A percentile compares a stretch with the other conserved stretches of the same genome.
Evolutionary conservation across 2,113 vertebrate species (phyloP).

Genomic region (Gymnobelideus leadbeateri): DNA sequence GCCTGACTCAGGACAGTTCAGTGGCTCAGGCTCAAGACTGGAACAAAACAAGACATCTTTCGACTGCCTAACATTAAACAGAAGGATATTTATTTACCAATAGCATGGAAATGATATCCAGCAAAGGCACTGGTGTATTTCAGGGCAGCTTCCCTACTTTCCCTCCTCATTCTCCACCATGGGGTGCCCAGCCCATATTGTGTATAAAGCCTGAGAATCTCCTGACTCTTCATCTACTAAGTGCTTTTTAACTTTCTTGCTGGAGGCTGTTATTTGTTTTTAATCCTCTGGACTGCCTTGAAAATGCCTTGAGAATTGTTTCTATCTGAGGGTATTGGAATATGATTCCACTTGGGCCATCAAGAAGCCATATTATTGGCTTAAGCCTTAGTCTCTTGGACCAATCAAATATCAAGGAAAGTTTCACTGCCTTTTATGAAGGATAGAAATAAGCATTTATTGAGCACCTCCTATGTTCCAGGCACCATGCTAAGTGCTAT

Average conservation of each 20-base stretch:
- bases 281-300: not conserved
- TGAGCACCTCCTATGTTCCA: not conserved
- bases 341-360: not conserved
- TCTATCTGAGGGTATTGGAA: not conserved
- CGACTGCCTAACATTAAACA: not conserved
- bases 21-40: not conserved
- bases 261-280: not conserved
- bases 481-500: not conserved
- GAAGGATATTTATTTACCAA: too few relatives aligned
- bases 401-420: not conserved
- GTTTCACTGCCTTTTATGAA: not conserved
- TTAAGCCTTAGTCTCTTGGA: not conserved
- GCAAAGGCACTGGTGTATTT: not conserved
- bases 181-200: too few relatives aligned
- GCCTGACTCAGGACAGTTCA: not conserved
- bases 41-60: not conserved
- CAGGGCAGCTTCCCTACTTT: not conserved
- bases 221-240: not conserved
- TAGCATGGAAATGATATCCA: not conserved
- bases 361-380: not conserved
- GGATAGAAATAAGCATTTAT: not conserved
- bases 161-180: not conserved
- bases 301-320: not conserved
- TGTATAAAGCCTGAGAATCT: not conserved
- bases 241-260: not conserved